These are phyloP conservation scores for Hafferia zeledoni DNA, from an alignment of 2,797 vertebrate species.

Conservation along the genomic window DNA sequence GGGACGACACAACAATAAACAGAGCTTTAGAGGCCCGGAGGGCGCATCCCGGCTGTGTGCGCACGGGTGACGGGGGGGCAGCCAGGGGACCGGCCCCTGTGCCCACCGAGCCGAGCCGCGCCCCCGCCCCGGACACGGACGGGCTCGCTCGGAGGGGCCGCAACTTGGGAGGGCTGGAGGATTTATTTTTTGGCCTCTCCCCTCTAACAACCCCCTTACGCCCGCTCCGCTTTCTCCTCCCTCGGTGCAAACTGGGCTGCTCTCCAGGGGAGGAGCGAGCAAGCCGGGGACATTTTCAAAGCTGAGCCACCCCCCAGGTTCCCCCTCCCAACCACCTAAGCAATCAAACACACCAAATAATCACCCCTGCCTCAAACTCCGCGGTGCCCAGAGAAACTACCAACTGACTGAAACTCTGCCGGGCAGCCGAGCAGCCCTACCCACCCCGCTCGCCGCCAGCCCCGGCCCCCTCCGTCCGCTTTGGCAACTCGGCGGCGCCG, in stretches of 20 bases:
- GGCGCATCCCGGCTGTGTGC: not conserved
- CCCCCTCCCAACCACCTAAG: not conserved
- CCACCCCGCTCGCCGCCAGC: not conserved
- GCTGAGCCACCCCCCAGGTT: not conserved
- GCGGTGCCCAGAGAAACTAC: constrained; percentile 50
- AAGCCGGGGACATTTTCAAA: not conserved
- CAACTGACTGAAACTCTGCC: constrained; percentile 14
- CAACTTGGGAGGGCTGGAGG: not conserved
- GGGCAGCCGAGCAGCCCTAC: not conserved
- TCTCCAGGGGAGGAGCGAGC: not conserved
- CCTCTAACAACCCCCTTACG: not conserved
- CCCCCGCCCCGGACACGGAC: constrained; percentile 16
- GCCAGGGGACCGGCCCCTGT: not conserved
- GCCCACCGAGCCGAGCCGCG: not conserved
- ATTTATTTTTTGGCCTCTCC: not conserved
- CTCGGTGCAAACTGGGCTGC: constrained; percentile 12
- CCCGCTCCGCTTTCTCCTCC: not conserved
- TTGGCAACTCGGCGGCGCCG: not conserved
- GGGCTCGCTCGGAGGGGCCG: not conserved
- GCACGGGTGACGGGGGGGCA: not conserved
- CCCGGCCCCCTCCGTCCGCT: not conserved
- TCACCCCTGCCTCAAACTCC: not conserved
- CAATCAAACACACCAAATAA: not conserved
- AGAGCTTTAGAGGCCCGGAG: constrained; percentile 36
- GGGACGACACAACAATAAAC: constrained; percentile 59